phyloP scores from a whole-genome alignment of 2,797 vertebrate species.

The Halcyon smyrnensis region DNA sequence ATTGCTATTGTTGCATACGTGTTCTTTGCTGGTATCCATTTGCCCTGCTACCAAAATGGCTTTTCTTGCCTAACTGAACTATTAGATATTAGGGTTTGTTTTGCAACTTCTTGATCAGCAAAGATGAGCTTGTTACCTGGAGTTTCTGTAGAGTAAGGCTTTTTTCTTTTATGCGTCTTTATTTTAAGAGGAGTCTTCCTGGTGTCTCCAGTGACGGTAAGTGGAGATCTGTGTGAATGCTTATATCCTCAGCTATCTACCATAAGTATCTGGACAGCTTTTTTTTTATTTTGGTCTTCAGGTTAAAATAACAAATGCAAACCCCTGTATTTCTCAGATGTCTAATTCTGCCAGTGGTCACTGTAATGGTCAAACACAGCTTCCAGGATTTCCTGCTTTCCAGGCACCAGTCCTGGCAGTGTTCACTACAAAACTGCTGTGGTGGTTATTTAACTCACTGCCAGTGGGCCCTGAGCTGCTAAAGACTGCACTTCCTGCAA shows the following conservation, averaged over 20 bases:
- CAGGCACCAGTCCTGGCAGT: not conserved
- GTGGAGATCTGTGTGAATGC: not conserved
- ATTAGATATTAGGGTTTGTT: not conserved
- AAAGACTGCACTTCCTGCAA: not conserved
- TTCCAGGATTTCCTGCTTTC: not conserved
- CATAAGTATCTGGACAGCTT: not conserved
- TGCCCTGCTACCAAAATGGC: not conserved
- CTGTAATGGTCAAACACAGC: not conserved
- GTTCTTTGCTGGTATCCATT: not conserved
- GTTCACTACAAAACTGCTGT: not conserved
- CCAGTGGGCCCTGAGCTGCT: not conserved
- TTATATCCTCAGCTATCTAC: accelerated
- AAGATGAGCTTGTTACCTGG: not conserved
- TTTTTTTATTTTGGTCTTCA: not conserved
- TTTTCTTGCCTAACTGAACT: not conserved
- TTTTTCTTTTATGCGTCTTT: not conserved
- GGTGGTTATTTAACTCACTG: not conserved
- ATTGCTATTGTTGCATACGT: accelerated
- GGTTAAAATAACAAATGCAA: not conserved
- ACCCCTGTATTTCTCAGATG: not conserved
- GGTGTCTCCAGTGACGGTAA: not conserved
- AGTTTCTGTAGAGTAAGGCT: not conserved
- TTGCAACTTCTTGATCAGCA: not conserved
- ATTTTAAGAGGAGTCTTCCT: not conserved
- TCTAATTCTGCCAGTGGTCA: not conserved